These are phyloP conservation scores for Phaonia tiefii DNA, from an alignment of 2,888 invertebrate genomes.

Conservation along the genomic window DNA sequence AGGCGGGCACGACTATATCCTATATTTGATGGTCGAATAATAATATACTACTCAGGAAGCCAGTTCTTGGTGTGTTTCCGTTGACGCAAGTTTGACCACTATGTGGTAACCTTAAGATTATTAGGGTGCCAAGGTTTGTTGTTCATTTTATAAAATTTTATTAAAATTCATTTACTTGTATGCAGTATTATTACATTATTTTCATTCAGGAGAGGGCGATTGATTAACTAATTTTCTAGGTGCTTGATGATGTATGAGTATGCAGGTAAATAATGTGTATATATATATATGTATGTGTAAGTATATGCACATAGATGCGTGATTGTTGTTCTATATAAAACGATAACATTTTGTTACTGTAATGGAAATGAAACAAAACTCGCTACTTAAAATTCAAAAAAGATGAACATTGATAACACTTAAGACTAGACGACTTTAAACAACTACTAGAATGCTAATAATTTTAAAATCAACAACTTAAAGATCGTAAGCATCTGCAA, in stretches of 20 bases:
- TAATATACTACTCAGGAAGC: too few species aligned
- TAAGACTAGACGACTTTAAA: conserved; percentile 46
- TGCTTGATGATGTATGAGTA: conserved; percentile 23
- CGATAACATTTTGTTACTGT: neutral
- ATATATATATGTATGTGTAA: conserved; percentile 1
- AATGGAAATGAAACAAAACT: conserved; percentile 30
- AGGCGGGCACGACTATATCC: too few species aligned
- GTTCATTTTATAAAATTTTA: conserved; percentile 21
- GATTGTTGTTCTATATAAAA: neutral
- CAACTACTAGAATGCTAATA: conserved; percentile 48
- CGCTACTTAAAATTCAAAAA: neutral
- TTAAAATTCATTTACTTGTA: conserved; percentile 32
- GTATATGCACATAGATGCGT: neutral
- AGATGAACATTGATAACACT: conserved; percentile 50
- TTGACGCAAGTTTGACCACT: too few species aligned
- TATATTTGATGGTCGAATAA: too few species aligned
- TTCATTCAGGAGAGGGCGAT: neutral
- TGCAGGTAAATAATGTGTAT: conserved; percentile 27
- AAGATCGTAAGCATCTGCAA: conserved; percentile 76
- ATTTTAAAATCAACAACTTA: conserved; percentile 42
- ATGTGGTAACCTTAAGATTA: too few species aligned
- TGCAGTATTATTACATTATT: neutral
- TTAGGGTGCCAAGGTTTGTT: too few species aligned
- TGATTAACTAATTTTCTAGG: conserved; percentile 5
- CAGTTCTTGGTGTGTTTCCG: too few species aligned